Conservation (phyloP, 2,888 invertebrate species). For the Oxystoma pomonae region DNA sequence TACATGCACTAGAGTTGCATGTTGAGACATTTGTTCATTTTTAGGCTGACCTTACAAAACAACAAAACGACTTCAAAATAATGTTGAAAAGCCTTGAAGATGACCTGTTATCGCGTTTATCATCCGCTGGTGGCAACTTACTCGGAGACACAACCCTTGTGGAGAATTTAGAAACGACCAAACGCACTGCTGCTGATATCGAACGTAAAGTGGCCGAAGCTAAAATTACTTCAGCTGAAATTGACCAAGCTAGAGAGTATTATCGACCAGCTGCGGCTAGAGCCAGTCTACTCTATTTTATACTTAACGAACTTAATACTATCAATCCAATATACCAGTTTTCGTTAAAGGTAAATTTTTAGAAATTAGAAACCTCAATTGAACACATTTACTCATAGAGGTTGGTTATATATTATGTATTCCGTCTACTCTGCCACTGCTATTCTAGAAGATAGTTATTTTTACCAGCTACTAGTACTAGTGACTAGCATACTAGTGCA, state of each 20-base stretch:
- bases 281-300: slow-evolving; percentile 91
- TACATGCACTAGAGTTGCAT: too few species aligned
- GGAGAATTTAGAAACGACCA: slow-evolving; percentile 94
- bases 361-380: too few species aligned
- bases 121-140: slow-evolving; percentile 90
- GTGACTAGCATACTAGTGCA: too few species aligned
- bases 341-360: slow-evolving; percentile 90
- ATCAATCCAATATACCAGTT: slow-evolving; percentile 98
- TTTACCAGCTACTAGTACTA: too few species aligned
- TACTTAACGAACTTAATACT: slow-evolving; percentile 90
- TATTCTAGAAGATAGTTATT: too few species aligned
- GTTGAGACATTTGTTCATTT: slow-evolving; percentile 24
- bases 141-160: slow-evolving; percentile 92
- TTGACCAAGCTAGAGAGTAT: slow-evolving; percentile 89
- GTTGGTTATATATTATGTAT: too few species aligned
- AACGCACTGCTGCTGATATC: slow-evolving; percentile 93
- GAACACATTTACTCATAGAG: too few species aligned
- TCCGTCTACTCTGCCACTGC: too few species aligned
- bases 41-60: slow-evolving; percentile 85
- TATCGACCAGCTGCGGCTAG: slow-evolving; percentile 85
- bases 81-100: slow-evolving; percentile 90
- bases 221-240: slow-evolving; percentile 85
- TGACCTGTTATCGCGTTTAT: slow-evolving; percentile 82
- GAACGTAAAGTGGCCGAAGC: slow-evolving; percentile 91
- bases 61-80: slow-evolving; percentile 96